Conservation (phyloP, 2,113 vertebrate species). For the Malurus elegans region DNA sequence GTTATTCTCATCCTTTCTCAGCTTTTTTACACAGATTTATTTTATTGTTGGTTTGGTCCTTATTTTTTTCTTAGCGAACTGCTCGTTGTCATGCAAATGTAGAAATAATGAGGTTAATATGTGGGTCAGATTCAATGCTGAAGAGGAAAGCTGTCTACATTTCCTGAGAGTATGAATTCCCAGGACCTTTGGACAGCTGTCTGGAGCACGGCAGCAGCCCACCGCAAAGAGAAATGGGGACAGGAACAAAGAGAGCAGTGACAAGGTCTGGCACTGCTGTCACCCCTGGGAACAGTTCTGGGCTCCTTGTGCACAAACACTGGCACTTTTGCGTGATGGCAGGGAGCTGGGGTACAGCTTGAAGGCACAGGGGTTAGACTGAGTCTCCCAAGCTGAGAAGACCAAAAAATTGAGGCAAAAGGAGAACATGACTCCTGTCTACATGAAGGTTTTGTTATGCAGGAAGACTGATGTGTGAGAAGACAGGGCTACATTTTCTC, state of each 20-base stretch:
- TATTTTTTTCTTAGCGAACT: not conserved
- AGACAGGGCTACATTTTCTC: not conserved
- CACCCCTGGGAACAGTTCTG: not conserved
- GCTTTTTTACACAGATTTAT: not conserved
- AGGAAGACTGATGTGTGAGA: not conserved
- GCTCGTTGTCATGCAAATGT: not conserved
- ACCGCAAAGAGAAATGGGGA: not conserved
- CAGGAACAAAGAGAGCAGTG: not conserved
- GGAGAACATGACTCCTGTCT: not conserved
- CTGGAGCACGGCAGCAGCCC: not conserved
- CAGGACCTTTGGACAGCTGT: not conserved
- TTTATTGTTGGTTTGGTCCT: not conserved
- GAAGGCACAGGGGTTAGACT: not conserved
- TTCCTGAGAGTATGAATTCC: not conserved
- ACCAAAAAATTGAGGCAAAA: not conserved
- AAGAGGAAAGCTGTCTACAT: not conserved
- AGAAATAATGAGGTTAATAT: not conserved
- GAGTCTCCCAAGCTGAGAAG: not conserved
- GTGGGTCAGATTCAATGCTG: not conserved
- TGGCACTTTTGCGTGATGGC: not conserved
- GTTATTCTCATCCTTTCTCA: not conserved
- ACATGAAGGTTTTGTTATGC: not conserved
- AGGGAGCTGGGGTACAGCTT: not conserved
- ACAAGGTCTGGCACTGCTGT: not conserved
- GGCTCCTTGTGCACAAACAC: not conserved